A percentile compares a stretch with the other conserved stretches of the same genome.
Evolutionary conservation across 2,113 vertebrate species (phyloP).

Genomic region (Felis catus): DNA sequence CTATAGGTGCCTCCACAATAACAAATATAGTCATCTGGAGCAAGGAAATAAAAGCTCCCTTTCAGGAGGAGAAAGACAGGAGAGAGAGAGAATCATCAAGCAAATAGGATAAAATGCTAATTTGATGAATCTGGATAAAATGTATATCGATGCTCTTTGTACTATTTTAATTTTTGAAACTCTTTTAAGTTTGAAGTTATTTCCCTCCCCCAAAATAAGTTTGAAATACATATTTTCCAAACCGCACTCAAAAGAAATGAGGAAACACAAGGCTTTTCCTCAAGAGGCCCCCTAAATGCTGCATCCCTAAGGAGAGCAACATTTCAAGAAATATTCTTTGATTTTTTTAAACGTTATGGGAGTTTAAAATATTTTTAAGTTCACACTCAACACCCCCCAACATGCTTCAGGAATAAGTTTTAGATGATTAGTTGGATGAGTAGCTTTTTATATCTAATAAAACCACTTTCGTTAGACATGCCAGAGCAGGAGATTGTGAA

Average conservation of each 20-base stretch:
- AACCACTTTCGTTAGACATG: constrained; percentile 22
- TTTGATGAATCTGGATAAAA: neutral
- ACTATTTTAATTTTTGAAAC: neutral
- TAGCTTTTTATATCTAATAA: constrained; percentile 52
- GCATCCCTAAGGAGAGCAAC: neutral
- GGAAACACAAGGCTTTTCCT: neutral
- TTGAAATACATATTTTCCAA: neutral
- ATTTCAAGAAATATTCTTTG: neutral
- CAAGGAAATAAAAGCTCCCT: neutral
- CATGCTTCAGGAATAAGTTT: constrained; percentile 47
- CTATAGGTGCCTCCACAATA: neutral
- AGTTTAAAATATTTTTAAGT: neutral
- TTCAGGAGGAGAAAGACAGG: neutral
- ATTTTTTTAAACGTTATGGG: constrained; percentile 38
- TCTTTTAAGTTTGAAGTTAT: neutral
- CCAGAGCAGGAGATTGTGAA: constrained; percentile 57
- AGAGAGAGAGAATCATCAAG: neutral
- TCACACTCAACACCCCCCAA: neutral
- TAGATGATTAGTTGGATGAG: constrained; percentile 47
- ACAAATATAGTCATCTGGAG: neutral
- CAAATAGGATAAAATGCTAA: neutral
- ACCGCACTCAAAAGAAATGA: neutral
- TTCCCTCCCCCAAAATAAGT: neutral
- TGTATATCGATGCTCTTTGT: neutral
- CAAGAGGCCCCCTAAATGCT: neutral